phyloP scores from a whole-genome alignment of 2,113 vertebrate species.

The Esox niger region DNA sequence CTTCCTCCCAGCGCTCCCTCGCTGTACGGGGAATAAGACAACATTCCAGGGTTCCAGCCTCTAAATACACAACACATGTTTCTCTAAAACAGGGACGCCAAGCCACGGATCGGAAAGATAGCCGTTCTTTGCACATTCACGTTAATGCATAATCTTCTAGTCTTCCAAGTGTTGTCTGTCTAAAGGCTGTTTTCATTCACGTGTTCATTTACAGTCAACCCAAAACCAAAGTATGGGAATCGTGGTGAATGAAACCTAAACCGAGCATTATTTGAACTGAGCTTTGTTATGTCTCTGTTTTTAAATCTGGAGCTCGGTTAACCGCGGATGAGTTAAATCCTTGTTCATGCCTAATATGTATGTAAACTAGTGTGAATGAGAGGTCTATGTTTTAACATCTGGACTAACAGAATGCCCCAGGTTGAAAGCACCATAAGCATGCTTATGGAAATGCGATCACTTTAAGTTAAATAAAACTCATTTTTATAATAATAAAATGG shows the following conservation, averaged over 20 bases:
- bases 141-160: neutral
- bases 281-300: too few species aligned
- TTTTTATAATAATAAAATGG: neutral
- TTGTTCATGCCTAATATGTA: conserved; percentile 29
- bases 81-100: conserved; percentile 27
- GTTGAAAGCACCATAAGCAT: neutral
- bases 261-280: neutral
- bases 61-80: conserved; percentile 54
- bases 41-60: conserved; percentile 5
- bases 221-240: too few species aligned
- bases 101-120: conserved; percentile 41
- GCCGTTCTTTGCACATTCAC: conserved; percentile 12
- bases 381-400: conserved; percentile 31
- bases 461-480: neutral
- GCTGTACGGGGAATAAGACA: neutral
- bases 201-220: neutral
- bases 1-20: conserved; percentile 45
- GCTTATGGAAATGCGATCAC: neutral
- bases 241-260: too few species aligned
- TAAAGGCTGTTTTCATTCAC: neutral
- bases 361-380: neutral
- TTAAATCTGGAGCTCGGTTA: conserved; percentile 8
- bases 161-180: neutral
- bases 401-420: neutral
- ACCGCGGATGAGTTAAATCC: conserved; percentile 4